Conservation (phyloP, 2,113 vertebrate genomes). For the Orthochromis malagaraziensis region DNA sequence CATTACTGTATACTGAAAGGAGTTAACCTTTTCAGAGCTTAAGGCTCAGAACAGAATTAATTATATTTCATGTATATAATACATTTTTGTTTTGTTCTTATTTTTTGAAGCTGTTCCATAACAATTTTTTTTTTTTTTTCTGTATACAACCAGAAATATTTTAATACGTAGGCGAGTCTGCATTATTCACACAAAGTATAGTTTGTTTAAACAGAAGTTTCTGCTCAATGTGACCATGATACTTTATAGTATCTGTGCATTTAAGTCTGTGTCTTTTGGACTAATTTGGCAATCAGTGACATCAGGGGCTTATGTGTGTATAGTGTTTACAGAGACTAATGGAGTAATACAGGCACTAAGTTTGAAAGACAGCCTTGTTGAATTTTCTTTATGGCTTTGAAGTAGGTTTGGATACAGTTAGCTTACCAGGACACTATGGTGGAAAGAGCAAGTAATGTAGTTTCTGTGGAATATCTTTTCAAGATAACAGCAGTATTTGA, state of each 20-base stretch:
- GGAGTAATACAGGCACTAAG: neutral
- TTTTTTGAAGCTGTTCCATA: neutral
- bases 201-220: neutral
- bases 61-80: neutral
- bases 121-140: neutral
- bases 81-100: neutral
- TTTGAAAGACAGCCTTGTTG: neutral
- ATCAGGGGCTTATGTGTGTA: neutral
- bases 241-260: neutral
- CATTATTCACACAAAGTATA: neutral
- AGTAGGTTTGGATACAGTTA: neutral
- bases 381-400: neutral
- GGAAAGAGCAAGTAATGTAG: neutral
- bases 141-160: neutral
- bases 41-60: neutral
- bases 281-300: neutral
- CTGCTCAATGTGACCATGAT: neutral
- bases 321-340: neutral
- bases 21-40: constrained; percentile 1
- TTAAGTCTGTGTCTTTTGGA: neutral
- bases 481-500: neutral
- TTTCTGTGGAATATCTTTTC: neutral
- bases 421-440: neutral
- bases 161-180: neutral
- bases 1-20: neutral